Conservation (phyloP, 2,113 vertebrate genomes). For the Leptobrachium leishanense region DNA sequence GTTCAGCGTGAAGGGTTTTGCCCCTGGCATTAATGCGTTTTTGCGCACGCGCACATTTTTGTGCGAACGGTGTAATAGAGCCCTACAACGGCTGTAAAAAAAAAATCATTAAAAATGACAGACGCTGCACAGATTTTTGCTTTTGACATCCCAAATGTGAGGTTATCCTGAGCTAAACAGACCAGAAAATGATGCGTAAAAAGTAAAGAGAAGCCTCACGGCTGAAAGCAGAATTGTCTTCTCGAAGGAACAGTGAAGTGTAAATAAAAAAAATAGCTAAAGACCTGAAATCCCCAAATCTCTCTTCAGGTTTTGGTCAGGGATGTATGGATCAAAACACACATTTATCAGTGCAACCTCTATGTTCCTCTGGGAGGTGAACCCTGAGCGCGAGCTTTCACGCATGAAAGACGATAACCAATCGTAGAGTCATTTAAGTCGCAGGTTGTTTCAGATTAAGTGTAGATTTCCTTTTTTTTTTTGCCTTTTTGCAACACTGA, state of each 20-base stretch:
- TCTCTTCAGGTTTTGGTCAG: constrained; percentile 11
- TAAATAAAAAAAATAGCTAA: constrained; percentile 22
- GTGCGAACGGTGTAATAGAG: no score
- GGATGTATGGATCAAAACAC: constrained; percentile 31
- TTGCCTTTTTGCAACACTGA: constrained; percentile 20
- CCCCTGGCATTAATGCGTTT: no score
- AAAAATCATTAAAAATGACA: no score
- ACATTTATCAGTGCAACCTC: constrained; percentile 38
- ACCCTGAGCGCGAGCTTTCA: constrained; percentile 3
- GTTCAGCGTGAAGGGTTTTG: no score
- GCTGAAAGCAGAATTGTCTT: background rate
- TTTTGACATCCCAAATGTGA: background rate
- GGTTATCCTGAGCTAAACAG: background rate
- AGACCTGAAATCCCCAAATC: constrained; percentile 10
- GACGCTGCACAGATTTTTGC: no score
- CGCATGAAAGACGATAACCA: constrained; percentile 38
- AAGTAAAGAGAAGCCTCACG: background rate
- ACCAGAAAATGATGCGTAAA: background rate
- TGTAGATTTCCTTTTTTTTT: background rate
- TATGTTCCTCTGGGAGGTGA: constrained; percentile 38
- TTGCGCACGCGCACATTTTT: no score
- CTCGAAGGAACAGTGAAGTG: background rate
- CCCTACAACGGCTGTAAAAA: no score
- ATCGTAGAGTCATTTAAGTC: constrained; percentile 35
- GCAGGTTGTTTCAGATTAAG: constrained; percentile 36